These are phyloP conservation scores for Neolamprologus fasciatus DNA, from an alignment of 2,113 vertebrate species.

Conservation along the genomic window DNA sequence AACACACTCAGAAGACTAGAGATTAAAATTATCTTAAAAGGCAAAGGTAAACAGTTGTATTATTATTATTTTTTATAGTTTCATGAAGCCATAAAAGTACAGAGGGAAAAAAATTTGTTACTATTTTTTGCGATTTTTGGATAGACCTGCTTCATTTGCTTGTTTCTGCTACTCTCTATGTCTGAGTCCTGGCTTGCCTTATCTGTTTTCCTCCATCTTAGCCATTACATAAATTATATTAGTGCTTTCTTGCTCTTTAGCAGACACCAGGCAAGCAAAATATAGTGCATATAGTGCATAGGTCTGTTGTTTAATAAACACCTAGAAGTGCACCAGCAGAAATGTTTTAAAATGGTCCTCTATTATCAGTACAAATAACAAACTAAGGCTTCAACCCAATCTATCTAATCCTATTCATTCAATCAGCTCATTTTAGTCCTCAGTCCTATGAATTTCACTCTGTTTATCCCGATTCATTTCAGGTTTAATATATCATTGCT, in stretches of 20 bases:
- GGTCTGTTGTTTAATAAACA: neutral
- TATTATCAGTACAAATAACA: neutral
- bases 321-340: neutral
- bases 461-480: slow-evolving; percentile 1
- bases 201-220: neutral
- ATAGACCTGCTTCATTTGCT: neutral
- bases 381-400: neutral
- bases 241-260: neutral
- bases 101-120: neutral
- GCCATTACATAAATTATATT: neutral
- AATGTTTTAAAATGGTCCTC: neutral
- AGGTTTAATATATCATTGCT: neutral
- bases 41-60: neutral
- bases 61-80: neutral
- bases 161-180: neutral
- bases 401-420: neutral
- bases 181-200: neutral
- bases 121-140: neutral
- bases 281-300: neutral
- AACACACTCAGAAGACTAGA: neutral
- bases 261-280: neutral
- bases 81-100: neutral
- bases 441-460: neutral
- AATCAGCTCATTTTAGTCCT: neutral
- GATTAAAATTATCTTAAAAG: neutral